Evolutionary conservation across 1,140 invertebrate genomes (phyloP), one percentile per base, ranked within the genome.

Genomic region (Cyclargus thomasi): DNA sequence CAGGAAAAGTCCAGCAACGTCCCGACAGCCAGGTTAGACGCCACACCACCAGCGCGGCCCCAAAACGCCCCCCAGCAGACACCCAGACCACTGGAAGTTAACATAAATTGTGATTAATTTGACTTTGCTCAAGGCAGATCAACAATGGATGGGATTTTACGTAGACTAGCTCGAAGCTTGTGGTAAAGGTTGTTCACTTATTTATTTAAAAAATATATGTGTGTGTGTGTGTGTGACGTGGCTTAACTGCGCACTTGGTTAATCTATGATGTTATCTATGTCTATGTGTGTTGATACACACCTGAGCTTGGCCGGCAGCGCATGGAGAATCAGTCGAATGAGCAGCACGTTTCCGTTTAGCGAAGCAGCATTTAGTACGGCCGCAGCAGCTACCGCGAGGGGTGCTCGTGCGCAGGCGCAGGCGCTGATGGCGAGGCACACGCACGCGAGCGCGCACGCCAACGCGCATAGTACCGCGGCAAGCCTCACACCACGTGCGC

Each of bases 61-160:
- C 91, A 91, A 79, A 88, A 91, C 1, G 91, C 91, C 57, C 90
- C 90, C 83, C 92, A 90, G 65, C 91, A 93, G 1, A 93, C 90
- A 0, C 91, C 91, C 8, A 92, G 79, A 17, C 91, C 92, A 70
- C 90, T 92, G 70, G 0, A 79, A 65, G 39, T 16, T 16, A 1
- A 47, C 14, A 16, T 14, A 47, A 47, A 29, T 7, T 4, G 5
- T 7, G 29, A 29, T 3, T 29, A 0, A 29, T 29, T 29, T 8
- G 29, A 29, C 5, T 29, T 29, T 4, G 0, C 29, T 29, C n/a
- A n/a, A n/a, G n/a, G n/a, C n/a, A n/a, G n/a, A n/a, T n/a, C n/a
- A n/a, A n/a, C n/a, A n/a, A n/a, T n/a, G n/a, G n/a, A n/a, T n/a
- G n/a, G n/a, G n/a, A n/a, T n/a, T n/a, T n/a, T n/a, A n/a, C n/a